Evolutionary conservation across 2,113 vertebrate species (phyloP).

Genomic region (Apistogramma diplotaenia): DNA sequence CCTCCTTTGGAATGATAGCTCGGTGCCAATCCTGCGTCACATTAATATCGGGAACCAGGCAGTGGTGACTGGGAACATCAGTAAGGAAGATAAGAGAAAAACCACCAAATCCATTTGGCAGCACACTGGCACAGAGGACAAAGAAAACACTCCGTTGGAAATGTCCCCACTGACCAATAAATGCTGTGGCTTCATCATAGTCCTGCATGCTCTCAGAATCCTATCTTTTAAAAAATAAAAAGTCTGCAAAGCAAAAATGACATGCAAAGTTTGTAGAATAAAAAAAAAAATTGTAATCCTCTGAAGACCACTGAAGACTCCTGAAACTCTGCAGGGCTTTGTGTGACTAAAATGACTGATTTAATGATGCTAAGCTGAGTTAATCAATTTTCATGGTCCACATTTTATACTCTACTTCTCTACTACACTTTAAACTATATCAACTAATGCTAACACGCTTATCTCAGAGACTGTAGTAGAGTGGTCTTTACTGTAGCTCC

Average conservation of each 20-base stretch:
- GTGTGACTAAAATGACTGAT: too few relatives aligned
- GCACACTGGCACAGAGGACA: conserved; percentile 46
- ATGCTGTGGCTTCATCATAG: conserved; percentile 67
- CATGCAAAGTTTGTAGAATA: not conserved
- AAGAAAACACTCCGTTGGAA: conserved; percentile 76
- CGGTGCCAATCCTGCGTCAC: conserved; percentile 50
- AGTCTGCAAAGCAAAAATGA: not conserved
- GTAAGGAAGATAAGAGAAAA: conserved; percentile 59
- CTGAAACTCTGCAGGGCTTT: not conserved
- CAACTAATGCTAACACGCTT: not conserved
- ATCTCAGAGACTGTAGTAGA: conserved; percentile 73
- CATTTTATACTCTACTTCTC: not conserved
- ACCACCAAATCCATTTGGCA: conserved; percentile 58
- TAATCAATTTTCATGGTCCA: not conserved
- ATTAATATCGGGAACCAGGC: conserved; percentile 49
- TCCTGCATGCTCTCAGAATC: not conserved
- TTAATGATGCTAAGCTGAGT: not conserved
- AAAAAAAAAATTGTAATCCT: not conserved
- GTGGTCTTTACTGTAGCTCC: conserved; percentile 72
- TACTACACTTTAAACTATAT: not conserved
- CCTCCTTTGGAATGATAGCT: conserved; percentile 49
- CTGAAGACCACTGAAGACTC: not conserved
- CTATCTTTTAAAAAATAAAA: not conserved
- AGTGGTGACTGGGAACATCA: conserved; percentile 55
- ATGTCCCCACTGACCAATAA: conserved; percentile 72